These are phyloP conservation scores for Volucella inflata DNA, from an alignment of 2,888 invertebrate species.

Conservation along the genomic window DNA sequence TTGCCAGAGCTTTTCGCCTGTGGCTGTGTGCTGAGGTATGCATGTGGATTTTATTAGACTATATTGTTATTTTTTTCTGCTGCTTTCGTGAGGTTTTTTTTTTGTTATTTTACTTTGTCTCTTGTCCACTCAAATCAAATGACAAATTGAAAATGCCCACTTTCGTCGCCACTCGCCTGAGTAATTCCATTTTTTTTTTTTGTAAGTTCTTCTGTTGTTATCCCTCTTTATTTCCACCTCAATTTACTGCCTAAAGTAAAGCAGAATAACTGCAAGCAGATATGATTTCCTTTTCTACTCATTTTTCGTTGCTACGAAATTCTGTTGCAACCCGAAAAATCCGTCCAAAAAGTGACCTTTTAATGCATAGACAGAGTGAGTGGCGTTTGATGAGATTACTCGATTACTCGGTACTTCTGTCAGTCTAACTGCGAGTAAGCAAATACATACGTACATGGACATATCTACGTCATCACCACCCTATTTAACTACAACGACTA, in stretches of 20 bases:
- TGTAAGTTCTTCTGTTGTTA: background rate
- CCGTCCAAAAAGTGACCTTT: conserved; percentile 61
- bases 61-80: conserved; percentile 43
- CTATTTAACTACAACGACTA: background rate
- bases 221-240: conserved; percentile 35
- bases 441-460: background rate
- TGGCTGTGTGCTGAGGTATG: conserved; percentile 45
- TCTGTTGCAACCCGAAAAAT: conserved; percentile 47
- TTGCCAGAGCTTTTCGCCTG: conserved; percentile 39
- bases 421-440: conserved; percentile 56
- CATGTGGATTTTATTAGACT: conserved; percentile 69
- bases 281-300: conserved; percentile 34
- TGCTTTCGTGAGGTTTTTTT: conserved; percentile 16
- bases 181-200: conserved; percentile 15
- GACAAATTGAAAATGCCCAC: conserved; percentile 71
- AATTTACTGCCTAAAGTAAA: conserved; percentile 41
- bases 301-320: conserved; percentile 45
- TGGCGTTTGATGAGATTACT: conserved; percentile 66
- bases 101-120: conserved; percentile 28
- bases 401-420: conserved; percentile 66
- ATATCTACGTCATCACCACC: conserved; percentile 45
- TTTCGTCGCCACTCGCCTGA: conserved; percentile 49
- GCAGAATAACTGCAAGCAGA: conserved; percentile 42
- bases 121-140: conserved; percentile 67
- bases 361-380: conserved; percentile 41